phyloP scores from a whole-genome alignment of 2,888 invertebrate species.

The Abscondita cerata region DNA sequence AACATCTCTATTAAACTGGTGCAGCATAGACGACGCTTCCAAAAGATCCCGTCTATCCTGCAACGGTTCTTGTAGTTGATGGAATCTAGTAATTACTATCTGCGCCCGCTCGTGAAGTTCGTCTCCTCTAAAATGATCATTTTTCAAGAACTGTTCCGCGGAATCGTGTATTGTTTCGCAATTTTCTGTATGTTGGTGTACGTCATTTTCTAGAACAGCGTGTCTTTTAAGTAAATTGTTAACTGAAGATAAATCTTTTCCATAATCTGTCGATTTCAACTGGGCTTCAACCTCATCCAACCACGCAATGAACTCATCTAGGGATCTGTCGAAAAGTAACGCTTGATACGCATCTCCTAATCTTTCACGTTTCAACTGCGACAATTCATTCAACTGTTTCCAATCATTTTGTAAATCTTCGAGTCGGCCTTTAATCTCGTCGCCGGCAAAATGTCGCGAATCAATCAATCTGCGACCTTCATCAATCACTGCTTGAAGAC shows the following conservation, averaged over 20 bases:
- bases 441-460: constrained; percentile 86
- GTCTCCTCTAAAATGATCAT: constrained; percentile 87
- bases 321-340: constrained; percentile 81
- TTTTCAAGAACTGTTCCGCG: constrained; percentile 78
- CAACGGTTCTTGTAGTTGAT: constrained; percentile 82
- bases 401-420: constrained; percentile 87
- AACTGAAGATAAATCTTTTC: constrained; percentile 88
- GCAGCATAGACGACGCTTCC: constrained; percentile 86
- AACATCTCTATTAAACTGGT: constrained; percentile 90
- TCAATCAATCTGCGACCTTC: constrained; percentile 80
- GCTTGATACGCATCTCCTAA: constrained; percentile 93
- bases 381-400: constrained; percentile 83
- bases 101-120: constrained; percentile 81
- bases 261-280: constrained; percentile 77
- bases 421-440: constrained; percentile 82
- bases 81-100: constrained; percentile 66
- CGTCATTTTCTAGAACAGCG: constrained; percentile 84
- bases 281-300: constrained; percentile 87
- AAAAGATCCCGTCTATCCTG: constrained; percentile 91
- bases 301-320: constrained; percentile 95
- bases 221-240: constrained; percentile 83
- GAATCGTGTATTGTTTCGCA: constrained; percentile 81
- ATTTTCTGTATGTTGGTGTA: constrained; percentile 81
- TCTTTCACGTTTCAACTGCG: constrained; percentile 82
- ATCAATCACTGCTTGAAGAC: constrained; percentile 82